Percentiles rank a stretch among this genome's conserved stretches.
Evolutionary conservation across 2,113 vertebrate genomes (phyloP).

Genomic region (Gasterosteus nipponicus): DNA sequence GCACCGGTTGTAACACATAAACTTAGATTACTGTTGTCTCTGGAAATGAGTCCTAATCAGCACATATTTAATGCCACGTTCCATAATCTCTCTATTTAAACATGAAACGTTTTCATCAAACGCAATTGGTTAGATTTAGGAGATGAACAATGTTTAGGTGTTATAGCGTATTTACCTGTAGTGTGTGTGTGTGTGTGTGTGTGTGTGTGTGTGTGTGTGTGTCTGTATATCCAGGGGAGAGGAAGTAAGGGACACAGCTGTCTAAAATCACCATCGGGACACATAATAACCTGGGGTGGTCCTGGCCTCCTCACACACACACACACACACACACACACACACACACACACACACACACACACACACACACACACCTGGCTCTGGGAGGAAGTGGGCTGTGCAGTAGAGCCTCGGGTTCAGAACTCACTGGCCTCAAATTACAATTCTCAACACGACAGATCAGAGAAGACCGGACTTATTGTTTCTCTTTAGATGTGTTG

Average conservation of each 20-base stretch:
- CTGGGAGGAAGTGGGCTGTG: conserved; percentile 42
- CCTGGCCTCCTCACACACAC: conserved; percentile 39
- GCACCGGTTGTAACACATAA: no score
- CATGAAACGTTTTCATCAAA: no score
- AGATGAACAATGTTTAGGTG: background rate
- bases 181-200: background rate
- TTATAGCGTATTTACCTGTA: background rate
- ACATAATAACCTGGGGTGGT: conserved; percentile 69
- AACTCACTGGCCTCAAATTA: conserved; percentile 82
- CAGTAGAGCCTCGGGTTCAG: conserved; percentile 76
- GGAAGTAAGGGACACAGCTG: conserved; percentile 73
- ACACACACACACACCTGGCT: conserved; percentile 20
- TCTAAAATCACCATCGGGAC: conserved; percentile 69
- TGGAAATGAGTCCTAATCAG: no score
- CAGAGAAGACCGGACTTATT: conserved; percentile 78
- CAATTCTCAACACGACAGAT: conserved; percentile 80
- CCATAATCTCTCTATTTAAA: no score
- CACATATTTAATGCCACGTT: no score
- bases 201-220: background rate
- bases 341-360: conserved; percentile 23
- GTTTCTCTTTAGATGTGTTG: conserved; percentile 78
- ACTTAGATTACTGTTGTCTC: no score
- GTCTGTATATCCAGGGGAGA: conserved; percentile 46
- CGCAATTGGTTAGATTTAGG: no score
- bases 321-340: conserved; percentile 35